Percentiles rank a stretch among this genome's conserved stretches.
Conservation (phyloP, 2,113 vertebrate species). For the Zootoca vivipara region DNA sequence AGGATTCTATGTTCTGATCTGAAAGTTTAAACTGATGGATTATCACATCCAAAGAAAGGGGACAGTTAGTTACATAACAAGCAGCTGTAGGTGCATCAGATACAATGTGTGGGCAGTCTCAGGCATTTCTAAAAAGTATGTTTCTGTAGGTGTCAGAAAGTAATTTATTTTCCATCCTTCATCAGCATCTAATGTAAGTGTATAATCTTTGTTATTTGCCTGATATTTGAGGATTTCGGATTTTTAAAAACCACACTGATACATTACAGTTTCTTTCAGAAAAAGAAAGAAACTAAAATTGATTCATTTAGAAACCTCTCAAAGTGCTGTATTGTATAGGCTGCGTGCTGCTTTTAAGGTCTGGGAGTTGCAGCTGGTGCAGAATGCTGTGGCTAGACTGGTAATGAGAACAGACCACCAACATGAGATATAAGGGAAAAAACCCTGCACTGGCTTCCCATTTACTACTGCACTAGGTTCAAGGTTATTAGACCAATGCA, state of each 20-base stretch:
- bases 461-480: too few relatives aligned
- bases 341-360: not conserved
- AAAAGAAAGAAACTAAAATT: not conserved
- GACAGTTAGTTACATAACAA: not conserved
- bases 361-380: too few relatives aligned
- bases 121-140: not conserved
- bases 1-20: not conserved
- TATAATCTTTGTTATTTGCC: not conserved
- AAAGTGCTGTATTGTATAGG: not conserved
- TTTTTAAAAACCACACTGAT: not conserved
- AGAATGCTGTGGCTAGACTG: too few relatives aligned
- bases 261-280: not conserved
- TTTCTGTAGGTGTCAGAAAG: not conserved
- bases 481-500: too few relatives aligned
- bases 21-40: not conserved
- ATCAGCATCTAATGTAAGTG: not conserved
- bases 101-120: not conserved
- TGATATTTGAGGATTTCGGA: not conserved
- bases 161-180: not conserved
- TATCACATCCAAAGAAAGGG: not conserved
- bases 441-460: too few relatives aligned
- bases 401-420: too few relatives aligned
- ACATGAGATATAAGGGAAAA: too few relatives aligned
- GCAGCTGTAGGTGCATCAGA: not conserved
- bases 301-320: not conserved